Percentiles rank a stretch among this genome's conserved stretches.
These are phyloP conservation scores for Drosophila pegasa DNA, from an alignment of 2,888 invertebrate species.

Conservation along the genomic window DNA sequence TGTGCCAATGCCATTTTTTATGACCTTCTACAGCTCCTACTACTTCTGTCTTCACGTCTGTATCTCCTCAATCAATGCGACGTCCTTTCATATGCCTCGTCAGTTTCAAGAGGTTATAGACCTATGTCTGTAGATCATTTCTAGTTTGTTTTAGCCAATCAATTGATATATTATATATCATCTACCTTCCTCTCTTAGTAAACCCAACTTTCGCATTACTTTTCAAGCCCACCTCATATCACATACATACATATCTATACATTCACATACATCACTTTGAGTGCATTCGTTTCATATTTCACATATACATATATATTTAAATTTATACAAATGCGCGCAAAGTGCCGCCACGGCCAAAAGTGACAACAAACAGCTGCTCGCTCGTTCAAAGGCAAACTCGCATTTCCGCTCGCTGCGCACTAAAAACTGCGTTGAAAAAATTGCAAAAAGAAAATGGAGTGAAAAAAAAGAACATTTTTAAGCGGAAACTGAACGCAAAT, in stretches of 20 bases:
- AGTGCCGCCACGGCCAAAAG: conserved; percentile 17
- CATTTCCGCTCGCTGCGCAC: conserved; percentile 53
- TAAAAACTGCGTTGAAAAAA: conserved; percentile 27
- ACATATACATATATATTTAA: conserved; percentile 26
- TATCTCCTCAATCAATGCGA: too few relatives aligned
- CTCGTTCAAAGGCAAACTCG: conserved; percentile 50
- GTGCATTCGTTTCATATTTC: conserved; percentile 17
- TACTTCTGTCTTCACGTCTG: too few relatives aligned
- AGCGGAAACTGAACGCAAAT: conserved; percentile 49
- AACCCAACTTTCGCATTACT: too few relatives aligned
- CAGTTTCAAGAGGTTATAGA: too few relatives aligned
- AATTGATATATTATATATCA: too few relatives aligned
- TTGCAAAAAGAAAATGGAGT: not conserved
- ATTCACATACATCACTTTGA: conserved; percentile 20
- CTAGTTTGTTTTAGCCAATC: too few relatives aligned
- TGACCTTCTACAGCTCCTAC: too few relatives aligned
- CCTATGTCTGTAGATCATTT: too few relatives aligned
- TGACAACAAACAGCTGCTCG: conserved; percentile 36
- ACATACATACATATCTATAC: not conserved
- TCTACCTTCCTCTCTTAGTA: too few relatives aligned
- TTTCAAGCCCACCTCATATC: not conserved
- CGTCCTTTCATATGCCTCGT: too few relatives aligned
- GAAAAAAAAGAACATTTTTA: conserved; percentile 18
- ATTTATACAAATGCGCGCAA: conserved; percentile 36
- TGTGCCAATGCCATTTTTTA: too few relatives aligned